A percentile compares a stretch with the other conserved stretches of the same genome.
Conservation (phyloP, 1,140 invertebrate species). For the Procambarus virginalis region DNA sequence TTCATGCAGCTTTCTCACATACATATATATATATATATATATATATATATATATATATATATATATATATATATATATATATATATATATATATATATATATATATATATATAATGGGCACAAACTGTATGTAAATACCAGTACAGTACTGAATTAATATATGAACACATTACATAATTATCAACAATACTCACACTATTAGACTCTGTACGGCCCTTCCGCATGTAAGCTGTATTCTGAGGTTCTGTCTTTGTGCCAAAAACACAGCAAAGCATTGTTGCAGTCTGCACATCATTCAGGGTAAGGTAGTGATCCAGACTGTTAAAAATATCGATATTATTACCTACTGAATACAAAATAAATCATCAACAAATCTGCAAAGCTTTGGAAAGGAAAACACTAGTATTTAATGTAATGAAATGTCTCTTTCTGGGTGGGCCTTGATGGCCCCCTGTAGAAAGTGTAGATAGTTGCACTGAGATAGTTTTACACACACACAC, state of each 20-base stretch:
- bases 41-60: constrained; percentile 23
- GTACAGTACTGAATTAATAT: no score
- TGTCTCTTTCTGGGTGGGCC: no score
- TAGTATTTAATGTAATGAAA: no score
- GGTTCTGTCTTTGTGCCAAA: constrained; percentile 79
- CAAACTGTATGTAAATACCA: no score
- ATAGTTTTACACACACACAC: no score
- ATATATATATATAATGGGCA: not conserved
- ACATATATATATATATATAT: not conserved
- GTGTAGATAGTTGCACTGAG: no score
- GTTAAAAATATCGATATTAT: constrained; percentile 48
- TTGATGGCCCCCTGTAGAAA: no score
- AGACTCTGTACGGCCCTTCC: constrained; percentile 29
- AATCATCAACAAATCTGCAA: no score
- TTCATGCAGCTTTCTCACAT: no score
- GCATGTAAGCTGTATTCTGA: constrained; percentile 29
- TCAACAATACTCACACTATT: constrained; percentile 44
- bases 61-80: constrained; percentile 30
- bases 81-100: constrained; percentile 21
- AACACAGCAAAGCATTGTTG: constrained; percentile 92
- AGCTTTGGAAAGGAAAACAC: no score
- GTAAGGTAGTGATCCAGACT: constrained; percentile 77
- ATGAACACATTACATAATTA: not conserved
- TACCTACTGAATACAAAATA: no score
- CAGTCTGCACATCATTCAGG: constrained; percentile 91